Evolutionary conservation across 2,888 invertebrate species (phyloP).

Genomic region (Myopa tessellatipennis): DNA sequence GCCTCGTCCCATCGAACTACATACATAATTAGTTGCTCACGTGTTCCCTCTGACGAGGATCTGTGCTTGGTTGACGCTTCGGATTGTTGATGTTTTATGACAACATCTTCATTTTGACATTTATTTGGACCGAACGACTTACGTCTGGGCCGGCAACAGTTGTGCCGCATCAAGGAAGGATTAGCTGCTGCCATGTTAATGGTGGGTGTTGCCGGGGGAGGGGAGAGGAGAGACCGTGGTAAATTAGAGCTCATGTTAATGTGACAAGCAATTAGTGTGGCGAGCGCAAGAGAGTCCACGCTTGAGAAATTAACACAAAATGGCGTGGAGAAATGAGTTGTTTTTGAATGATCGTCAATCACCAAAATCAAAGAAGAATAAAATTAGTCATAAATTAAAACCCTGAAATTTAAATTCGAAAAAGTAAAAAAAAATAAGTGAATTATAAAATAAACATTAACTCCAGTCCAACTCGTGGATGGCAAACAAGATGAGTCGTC

Average conservation of each 20-base stretch:
- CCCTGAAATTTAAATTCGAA: no score
- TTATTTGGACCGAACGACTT: conserved; percentile 16
- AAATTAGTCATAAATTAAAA: not conserved
- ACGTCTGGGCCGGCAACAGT: conserved; percentile 29
- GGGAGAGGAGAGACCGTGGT: not conserved
- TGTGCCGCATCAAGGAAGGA: conserved; percentile 33
- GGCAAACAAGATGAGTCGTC: no score
- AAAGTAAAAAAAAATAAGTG: no score
- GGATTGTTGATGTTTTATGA: conserved; percentile 32
- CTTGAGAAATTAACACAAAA: conserved; percentile 9
- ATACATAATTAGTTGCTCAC: conserved; percentile 30
- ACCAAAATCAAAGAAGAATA: not conserved
- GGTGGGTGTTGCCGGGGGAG: not conserved
- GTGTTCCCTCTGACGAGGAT: conserved; percentile 28
- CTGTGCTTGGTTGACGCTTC: conserved; percentile 22
- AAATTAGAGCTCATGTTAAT: conserved; percentile 35
- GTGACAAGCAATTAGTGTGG: conserved; percentile 36
- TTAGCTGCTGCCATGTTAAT: not conserved
- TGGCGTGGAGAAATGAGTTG: conserved; percentile 22
- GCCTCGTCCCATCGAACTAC: not conserved
- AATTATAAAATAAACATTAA: no score
- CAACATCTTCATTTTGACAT: conserved; percentile 36
- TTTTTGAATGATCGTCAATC: conserved; percentile 42
- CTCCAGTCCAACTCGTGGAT: no score
- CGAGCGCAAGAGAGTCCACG: not conserved